Conservation (phyloP, 2,888 invertebrate species). For the Cataglyphis rosenhaueri region DNA sequence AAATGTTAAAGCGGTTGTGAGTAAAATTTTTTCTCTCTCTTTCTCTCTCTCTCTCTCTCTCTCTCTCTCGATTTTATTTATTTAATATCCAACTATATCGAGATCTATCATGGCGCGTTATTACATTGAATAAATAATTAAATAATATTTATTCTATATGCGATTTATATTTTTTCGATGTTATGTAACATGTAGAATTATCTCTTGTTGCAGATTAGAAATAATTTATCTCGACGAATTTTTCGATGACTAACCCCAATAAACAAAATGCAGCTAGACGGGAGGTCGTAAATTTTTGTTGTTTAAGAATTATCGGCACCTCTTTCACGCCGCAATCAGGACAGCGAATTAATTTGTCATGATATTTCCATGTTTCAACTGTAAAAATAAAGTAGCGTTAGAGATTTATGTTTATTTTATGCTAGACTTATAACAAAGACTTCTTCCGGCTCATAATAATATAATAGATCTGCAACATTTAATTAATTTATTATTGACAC, state of each 20-base stretch:
- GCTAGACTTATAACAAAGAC: neutral
- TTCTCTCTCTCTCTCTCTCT: neutral
- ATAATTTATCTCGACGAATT: neutral
- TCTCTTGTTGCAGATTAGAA: neutral
- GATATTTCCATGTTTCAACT: slow-evolving; percentile 59
- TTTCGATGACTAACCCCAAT: slow-evolving; percentile 61
- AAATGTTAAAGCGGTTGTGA: neutral
- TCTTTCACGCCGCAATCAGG: slow-evolving; percentile 65
- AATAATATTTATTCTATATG: neutral
- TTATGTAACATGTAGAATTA: neutral
- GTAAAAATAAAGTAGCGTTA: neutral
- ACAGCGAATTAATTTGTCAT: slow-evolving; percentile 54
- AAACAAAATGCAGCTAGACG: slow-evolving; percentile 62
- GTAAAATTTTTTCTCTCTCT: neutral
- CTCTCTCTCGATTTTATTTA: slow-evolving; percentile 10
- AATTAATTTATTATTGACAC: slow-evolving; percentile 11
- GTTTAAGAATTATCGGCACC: slow-evolving; percentile 60
- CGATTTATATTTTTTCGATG: neutral
- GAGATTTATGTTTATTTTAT: neutral
- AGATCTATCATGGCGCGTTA: slow-evolving; percentile 3
- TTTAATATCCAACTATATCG: slow-evolving; percentile 12
- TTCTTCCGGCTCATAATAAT: neutral
- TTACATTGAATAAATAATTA: slow-evolving; percentile 12
- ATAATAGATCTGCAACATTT: neutral
- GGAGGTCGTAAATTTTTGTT: slow-evolving; percentile 57